These are phyloP conservation scores for Mythimna albipuncta DNA, from an alignment of 2,888 invertebrate species.

Conservation along the genomic window DNA sequence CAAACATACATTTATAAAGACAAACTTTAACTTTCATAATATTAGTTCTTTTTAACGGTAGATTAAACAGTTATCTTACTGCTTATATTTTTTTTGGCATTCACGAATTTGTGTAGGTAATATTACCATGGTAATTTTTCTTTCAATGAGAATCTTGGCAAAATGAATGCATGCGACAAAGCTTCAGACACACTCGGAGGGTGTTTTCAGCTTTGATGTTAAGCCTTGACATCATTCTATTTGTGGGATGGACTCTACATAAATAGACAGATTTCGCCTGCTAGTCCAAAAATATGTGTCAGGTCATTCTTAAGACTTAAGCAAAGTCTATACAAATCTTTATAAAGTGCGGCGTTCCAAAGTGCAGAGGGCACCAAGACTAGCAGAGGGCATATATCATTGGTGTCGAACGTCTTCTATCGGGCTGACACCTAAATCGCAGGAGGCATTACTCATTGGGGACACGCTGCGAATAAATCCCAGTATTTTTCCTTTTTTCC, in stretches of 20 bases:
- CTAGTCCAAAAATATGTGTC: conserved; percentile 7
- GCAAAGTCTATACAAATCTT: conserved; percentile 55
- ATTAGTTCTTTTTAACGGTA: conserved; percentile 8
- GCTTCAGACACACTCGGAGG: background rate
- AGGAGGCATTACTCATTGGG: conserved; percentile 80
- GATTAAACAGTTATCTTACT: background rate
- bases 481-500: conserved; percentile 71
- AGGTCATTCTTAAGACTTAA: conserved; percentile 35
- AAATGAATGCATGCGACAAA: background rate
- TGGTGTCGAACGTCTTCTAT: conserved; percentile 67
- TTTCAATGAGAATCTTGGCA: background rate
- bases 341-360: conserved; percentile 57
- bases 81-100: conserved; percentile 5
- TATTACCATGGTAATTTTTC: background rate
- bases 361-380: conserved; percentile 60
- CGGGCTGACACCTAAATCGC: conserved; percentile 76
- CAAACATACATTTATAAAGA: too few species aligned
- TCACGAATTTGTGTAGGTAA: background rate
- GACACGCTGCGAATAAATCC: conserved; percentile 73
- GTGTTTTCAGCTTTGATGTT: background rate
- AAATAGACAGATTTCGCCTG: background rate
- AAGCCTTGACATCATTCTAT: background rate
- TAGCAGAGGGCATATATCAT: conserved; percentile 66
- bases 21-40: background rate
- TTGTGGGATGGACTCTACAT: background rate